Evolutionary conservation across 2,888 invertebrate genomes (phyloP), one percentile per base, ranked within the genome.

Genomic region (Alloplasta piceator): DNA sequence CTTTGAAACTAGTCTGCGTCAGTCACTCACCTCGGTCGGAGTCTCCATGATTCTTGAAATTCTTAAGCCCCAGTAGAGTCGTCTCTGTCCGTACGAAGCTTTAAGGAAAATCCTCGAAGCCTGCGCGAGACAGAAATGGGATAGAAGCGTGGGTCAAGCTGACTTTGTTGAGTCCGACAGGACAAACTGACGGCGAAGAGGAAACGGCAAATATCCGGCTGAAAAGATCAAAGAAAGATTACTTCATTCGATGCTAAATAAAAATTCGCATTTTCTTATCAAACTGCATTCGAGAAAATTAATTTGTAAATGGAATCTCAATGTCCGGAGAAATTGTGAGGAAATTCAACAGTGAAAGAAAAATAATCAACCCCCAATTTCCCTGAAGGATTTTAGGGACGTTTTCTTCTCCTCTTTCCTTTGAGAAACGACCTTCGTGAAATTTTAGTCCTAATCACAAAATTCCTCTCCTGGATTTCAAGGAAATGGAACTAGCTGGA

Each of bases 1-100:
- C 26, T 26, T 26, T 26, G 26, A 26, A 26, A 56, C 7, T 50
- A n/a, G 43, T 26, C 7, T 14, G 26, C 50, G 16, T 38, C 5
- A 16, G 41, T 61, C 46, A 77, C 80, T 76, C 60, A 76, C 80
- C 80, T 80, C 80, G 3, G 80, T 80, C 48, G 68, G 72, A 12
- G 67, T 80, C 43, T 80, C 80, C 80, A 80, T 80, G 48, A 55
- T 80, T 50, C 39, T 46, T 50, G 39, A 36, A 61, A 76, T 72
- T 80, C 36, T 60, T 41, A 61, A 80, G 46, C 67, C 36, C 12
- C n/a, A 10, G 58, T 16, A 6, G 43, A 60, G 41, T 55, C 43
- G 48, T 14, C 10, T 46, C 7, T 55, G 46, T 64, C 60, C 64
- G 66, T 61, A 10, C 41, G 12, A 50, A 16, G 14, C 43, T 60